Conservation (phyloP, 2,113 vertebrate genomes). For the Dermatemys mawii region DNA sequence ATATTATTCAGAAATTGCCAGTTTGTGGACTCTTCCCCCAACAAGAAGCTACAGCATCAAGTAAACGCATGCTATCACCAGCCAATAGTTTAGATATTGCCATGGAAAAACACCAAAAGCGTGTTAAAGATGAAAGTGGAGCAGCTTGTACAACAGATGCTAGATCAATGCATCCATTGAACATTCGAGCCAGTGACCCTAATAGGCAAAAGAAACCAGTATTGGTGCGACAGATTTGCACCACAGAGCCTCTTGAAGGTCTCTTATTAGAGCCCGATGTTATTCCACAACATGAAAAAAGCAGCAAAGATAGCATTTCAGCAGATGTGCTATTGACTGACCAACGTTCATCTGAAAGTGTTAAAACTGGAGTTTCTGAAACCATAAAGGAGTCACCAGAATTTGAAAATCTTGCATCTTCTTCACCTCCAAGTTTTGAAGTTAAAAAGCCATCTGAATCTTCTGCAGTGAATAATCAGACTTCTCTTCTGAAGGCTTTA, state of each 20-base stretch:
- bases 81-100: conserved; percentile 98
- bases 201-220: conserved; percentile 90
- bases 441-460: conserved; percentile 65
- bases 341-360: conserved; percentile 59
- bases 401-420: conserved; percentile 72
- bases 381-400: conserved; percentile 72
- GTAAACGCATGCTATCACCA: conserved; percentile 97
- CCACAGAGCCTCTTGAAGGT: conserved; percentile 90
- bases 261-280: conserved; percentile 81
- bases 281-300: conserved; percentile 73
- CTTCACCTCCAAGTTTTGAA: conserved; percentile 6
- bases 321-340: conserved; percentile 54
- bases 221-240: conserved; percentile 93
- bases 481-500: conserved; percentile 73
- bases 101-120: conserved; percentile 98
- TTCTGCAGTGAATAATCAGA: conserved; percentile 63
- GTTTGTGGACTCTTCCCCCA: conserved; percentile 90
- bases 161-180: conserved; percentile 79
- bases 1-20: conserved; percentile 84
- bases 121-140: conserved; percentile 95
- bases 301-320: conserved; percentile 44
- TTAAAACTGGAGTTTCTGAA: conserved; percentile 73
- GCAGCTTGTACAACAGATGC: conserved; percentile 85
- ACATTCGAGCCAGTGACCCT: conserved; percentile 81
- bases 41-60: conserved; percentile 91